These are phyloP conservation scores for Eleginops maclovinus DNA, from an alignment of 2,113 vertebrate genomes.

Conservation along the genomic window DNA sequence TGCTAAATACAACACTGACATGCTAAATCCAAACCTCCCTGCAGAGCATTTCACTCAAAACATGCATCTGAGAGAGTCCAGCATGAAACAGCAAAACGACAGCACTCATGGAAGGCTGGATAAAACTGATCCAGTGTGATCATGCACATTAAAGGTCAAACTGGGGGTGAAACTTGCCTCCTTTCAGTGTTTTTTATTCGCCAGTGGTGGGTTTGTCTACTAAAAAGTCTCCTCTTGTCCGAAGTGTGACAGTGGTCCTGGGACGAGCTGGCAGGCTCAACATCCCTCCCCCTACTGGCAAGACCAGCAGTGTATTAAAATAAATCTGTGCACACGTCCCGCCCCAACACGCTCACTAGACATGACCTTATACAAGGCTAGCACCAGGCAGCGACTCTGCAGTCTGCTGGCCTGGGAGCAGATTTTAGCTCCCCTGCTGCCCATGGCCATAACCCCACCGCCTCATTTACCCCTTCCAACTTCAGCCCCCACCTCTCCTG, in stretches of 20 bases:
- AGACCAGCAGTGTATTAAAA: constrained; percentile 85
- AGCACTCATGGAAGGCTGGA: constrained; percentile 14
- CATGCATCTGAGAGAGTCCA: constrained; percentile 55
- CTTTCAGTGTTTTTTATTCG: constrained; percentile 54
- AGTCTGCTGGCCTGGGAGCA: constrained; percentile 86
- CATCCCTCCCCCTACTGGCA: constrained; percentile 63
- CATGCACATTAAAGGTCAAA: constrained; percentile 74
- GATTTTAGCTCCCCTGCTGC: constrained; percentile 79
- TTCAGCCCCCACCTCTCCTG: constrained; percentile 70
- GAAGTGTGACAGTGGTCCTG: constrained; percentile 67
- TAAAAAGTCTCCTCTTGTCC: constrained; percentile 66
- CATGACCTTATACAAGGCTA: constrained; percentile 97
- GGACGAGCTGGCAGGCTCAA: constrained; percentile 52
- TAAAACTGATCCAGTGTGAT: constrained; percentile 34
- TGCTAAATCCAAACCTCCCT: constrained; percentile 50
- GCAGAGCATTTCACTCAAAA: constrained; percentile 37
- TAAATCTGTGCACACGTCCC: constrained; percentile 85
- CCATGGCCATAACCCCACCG: constrained; percentile 64
- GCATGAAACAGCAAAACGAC: constrained; percentile 28
- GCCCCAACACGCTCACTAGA: constrained; percentile 89
- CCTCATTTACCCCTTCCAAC: constrained; percentile 64
- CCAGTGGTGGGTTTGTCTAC: constrained; percentile 56
- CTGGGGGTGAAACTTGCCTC: constrained; percentile 74
- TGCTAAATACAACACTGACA: constrained; percentile 61
- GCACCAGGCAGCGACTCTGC: constrained; percentile 85